These are phyloP conservation scores for Tolmerus cingulatus DNA, from an alignment of 2,888 invertebrate genomes.

Conservation along the genomic window DNA sequence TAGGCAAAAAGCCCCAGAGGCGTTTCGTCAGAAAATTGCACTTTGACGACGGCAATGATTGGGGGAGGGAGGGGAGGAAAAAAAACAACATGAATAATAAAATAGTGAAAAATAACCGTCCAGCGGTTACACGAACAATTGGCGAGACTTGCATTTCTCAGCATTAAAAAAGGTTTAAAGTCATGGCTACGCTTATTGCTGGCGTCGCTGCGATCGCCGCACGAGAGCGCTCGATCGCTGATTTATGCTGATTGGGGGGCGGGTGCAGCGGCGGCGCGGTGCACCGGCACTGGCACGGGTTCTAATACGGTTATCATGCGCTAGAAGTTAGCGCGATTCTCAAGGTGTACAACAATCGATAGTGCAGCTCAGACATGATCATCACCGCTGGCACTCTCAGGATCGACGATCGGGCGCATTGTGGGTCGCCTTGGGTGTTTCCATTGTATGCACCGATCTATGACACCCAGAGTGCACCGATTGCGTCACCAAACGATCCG, in stretches of 20 bases:
- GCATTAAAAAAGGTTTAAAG: constrained; percentile 40
- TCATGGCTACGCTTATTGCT: constrained; percentile 31
- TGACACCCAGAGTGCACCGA: neutral
- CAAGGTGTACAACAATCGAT: constrained; percentile 32
- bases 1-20: neutral
- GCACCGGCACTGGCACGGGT: neutral
- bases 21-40: constrained; percentile 25
- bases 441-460: constrained; percentile 9
- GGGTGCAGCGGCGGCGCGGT: neutral
- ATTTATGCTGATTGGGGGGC: constrained; percentile 22
- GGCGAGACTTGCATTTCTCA: neutral
- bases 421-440: constrained; percentile 1
- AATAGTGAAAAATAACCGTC: neutral
- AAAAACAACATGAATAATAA: neutral
- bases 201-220: constrained; percentile 19
- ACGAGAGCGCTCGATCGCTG: neutral
- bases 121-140: neutral
- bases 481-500: neutral
- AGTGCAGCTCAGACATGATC: constrained; percentile 5
- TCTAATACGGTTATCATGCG: constrained; percentile 5
- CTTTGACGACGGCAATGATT: neutral
- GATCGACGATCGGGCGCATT: constrained; percentile 7
- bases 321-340: neutral
- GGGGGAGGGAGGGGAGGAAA: neutral
- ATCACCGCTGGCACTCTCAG: neutral